phyloP scores from a whole-genome alignment of 2,797 vertebrate species.

The Nothura maculosa region DNA sequence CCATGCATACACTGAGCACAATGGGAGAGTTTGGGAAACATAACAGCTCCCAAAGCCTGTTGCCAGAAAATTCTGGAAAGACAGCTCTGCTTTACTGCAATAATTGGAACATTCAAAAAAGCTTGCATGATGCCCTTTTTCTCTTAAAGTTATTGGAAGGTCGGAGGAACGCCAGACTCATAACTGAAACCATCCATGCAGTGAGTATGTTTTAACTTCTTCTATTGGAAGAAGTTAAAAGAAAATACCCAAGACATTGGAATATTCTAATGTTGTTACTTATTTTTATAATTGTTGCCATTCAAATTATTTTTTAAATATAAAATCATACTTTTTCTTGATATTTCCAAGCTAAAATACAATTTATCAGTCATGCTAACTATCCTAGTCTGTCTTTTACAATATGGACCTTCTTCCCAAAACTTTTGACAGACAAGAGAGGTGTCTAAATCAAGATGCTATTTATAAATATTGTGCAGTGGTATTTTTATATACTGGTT shows the following conservation, averaged over 20 bases:
- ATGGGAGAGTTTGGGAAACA: no score
- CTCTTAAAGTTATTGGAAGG: neutral
- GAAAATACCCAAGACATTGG: rapidly evolving
- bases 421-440: neutral
- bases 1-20: no score
- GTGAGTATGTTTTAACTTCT: neutral
- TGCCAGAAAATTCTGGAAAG: neutral
- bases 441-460: neutral
- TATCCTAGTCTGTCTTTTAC: neutral
- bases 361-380: neutral
- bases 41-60: no score
- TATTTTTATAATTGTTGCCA: neutral
- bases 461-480: neutral
- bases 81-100: neutral
- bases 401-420: neutral
- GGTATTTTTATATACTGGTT: neutral
- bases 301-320: neutral
- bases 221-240: neutral
- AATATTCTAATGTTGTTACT: neutral
- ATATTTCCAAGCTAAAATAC: neutral
- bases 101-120: neutral
- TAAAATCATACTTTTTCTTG: neutral
- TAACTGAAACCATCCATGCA: neutral
- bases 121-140: neutral
- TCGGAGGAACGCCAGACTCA: neutral